Base-by-base conservation (phyloP, 1,140 invertebrate genomes). In the Araneus ventricosus region DNA sequence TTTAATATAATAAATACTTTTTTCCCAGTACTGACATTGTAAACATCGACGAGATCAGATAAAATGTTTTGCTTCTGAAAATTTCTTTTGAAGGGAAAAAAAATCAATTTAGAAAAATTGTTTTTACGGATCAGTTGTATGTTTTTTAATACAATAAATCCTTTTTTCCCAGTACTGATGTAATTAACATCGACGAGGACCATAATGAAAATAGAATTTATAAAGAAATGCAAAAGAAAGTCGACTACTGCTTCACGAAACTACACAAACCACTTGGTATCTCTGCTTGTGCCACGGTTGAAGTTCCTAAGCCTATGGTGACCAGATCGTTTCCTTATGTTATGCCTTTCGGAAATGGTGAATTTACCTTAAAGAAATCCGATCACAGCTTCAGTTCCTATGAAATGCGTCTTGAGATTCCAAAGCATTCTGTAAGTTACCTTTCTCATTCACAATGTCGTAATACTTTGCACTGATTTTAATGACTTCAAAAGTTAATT, bases 361-460 rank as follows among this genome's bases (percentile, higher is more conserved):
- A 93, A 67, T 67, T 93, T 34, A 20, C 57, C 34, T 6, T 93
- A 17, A 93, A 84, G 79, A 93, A 93, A 52, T 61, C 86, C 17
- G 92, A 93, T 89, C 17, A 1, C 4, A 37, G 24, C 17, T 59
- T 93, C 63, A 84, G 34, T 45, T 52, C 85, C 27, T 89, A 63
- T 37, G 92, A 52, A n/a, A 3, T 89, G 7, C 34, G 8, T 22
- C 22, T 89, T 5, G 92, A 93, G 52, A 84, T 88, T 27, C 92
- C 92, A 39, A 89, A 63, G 88, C 75, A 86, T 34, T 4, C 14
- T 1, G 92, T 93, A 89, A 89, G 92, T 89, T 10, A 37, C 41
- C 37, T 59, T 45, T 52, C 27, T 75, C 6, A 37, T 75, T 70
- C 7, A 7, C 17, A 75, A 27, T 4, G 14, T 22, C 17, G n/a